Percentiles rank a stretch among this genome's conserved stretches.
Conservation (phyloP, 1,140 invertebrate genomes). For the Leptinotarsa defecta region DNA sequence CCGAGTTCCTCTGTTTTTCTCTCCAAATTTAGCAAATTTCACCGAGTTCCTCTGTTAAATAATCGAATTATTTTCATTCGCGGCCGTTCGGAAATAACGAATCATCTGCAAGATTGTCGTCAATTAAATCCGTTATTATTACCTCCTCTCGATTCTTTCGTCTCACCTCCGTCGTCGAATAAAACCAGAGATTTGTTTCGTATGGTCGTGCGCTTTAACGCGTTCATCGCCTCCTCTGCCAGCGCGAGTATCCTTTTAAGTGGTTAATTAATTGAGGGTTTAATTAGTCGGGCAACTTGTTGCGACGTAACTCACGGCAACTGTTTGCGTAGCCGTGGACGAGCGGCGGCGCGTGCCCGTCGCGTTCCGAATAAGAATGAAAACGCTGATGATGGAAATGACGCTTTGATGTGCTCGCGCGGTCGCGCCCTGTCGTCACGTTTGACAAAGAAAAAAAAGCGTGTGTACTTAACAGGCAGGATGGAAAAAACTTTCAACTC, state of each 20-base stretch:
- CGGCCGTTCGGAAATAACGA: no score
- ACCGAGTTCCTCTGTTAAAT: no score
- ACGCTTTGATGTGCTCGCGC: background rate
- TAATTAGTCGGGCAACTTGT: conserved; percentile 22
- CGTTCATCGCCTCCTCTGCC: conserved; percentile 11
- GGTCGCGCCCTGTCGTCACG: background rate
- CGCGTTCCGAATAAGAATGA: background rate
- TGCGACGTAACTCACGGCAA: conserved; percentile 1
- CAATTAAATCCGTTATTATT: no score
- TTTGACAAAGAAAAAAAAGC: background rate
- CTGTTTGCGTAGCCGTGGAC: conserved; percentile 3
- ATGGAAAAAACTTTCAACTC: no score
- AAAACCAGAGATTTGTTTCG: background rate
- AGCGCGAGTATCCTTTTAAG: conserved; percentile 24
- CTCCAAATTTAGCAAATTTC: no score
- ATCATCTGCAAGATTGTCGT: no score
- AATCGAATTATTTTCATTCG: no score
- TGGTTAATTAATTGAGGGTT: conserved; percentile 29
- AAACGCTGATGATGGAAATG: background rate
- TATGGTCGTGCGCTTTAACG: conserved; percentile 7
- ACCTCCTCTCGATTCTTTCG: no score
- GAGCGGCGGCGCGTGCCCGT: background rate
- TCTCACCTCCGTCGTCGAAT: background rate
- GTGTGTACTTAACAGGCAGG: background rate
- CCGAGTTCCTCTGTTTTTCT: no score